phyloP scores from a whole-genome alignment of 2,797 vertebrate genomes.

The Stomatorhinus walkeri region DNA sequence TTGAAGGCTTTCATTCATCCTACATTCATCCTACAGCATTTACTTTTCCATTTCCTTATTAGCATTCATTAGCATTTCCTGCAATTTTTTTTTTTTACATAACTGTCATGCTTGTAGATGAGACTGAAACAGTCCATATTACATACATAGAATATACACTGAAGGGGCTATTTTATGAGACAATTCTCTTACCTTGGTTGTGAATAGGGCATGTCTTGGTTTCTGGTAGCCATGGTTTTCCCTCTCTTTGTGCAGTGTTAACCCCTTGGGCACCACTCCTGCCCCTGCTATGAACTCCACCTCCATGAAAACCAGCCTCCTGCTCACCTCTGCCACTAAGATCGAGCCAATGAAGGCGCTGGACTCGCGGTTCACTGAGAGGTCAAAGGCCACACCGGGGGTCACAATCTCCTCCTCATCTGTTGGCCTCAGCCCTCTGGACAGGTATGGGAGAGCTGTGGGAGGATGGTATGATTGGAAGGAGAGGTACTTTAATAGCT shows the following conservation, averaged over 20 bases:
- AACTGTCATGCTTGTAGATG: background rate
- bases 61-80: slow-evolving; percentile 7
- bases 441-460: slow-evolving; percentile 61
- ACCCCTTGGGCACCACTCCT: slow-evolving; percentile 30
- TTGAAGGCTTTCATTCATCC: background rate
- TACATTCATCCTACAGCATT: background rate
- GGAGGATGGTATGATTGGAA: background rate
- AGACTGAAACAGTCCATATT: background rate
- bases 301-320: slow-evolving; percentile 47
- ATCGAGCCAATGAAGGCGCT: slow-evolving; percentile 97
- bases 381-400: slow-evolving; percentile 89
- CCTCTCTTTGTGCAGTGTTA: slow-evolving; percentile 13
- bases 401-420: slow-evolving; percentile 61
- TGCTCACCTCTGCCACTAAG: slow-evolving; percentile 69
- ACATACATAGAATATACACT: background rate
- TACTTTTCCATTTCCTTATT: background rate
- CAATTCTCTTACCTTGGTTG: background rate
- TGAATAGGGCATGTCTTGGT: background rate
- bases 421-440: slow-evolving; percentile 64
- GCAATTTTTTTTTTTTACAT: background rate
- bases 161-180: background rate
- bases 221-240: background rate
- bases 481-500: background rate
- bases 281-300: slow-evolving; percentile 55
- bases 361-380: slow-evolving; percentile 92